Conservation (phyloP, 2,888 invertebrate species). For the Eupithecia subfuscata region DNA sequence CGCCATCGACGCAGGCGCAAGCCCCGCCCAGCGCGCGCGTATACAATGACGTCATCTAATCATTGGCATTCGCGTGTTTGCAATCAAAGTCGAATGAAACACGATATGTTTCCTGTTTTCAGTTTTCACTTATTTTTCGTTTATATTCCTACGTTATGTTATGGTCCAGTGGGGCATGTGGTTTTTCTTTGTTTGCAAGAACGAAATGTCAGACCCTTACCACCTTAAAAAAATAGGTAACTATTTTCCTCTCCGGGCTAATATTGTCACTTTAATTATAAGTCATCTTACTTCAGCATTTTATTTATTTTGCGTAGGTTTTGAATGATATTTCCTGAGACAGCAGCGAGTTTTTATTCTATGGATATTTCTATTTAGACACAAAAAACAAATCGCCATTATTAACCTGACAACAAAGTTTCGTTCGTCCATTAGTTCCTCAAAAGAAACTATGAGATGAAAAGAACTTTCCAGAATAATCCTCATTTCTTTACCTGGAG, state of each 20-base stretch:
- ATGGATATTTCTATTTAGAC: too few species aligned
- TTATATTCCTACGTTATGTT: background rate
- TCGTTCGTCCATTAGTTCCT: background rate
- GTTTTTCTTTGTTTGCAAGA: background rate
- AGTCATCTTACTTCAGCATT: background rate
- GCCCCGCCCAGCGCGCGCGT: conserved; percentile 47
- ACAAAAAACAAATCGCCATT: background rate
- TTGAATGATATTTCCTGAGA: too few species aligned
- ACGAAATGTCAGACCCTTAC: background rate
- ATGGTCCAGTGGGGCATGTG: background rate
- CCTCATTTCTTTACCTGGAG: background rate
- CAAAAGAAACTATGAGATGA: background rate
- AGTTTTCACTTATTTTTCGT: conserved; percentile 40
- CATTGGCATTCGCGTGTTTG: conserved; percentile 45
- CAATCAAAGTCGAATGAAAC: conserved; percentile 35
- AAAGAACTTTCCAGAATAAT: background rate
- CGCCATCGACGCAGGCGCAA: conserved; percentile 49
- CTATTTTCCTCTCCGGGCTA: background rate
- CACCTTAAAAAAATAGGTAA: background rate
- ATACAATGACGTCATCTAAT: conserved; percentile 54
- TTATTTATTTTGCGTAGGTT: background rate
- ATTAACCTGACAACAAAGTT: too few species aligned
- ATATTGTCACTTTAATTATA: background rate
- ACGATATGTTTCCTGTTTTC: conserved; percentile 42
- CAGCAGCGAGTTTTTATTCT: too few species aligned